phyloP scores from a whole-genome alignment of 1,140 invertebrate genomes.

The Drosophila micromelanica region DNA sequence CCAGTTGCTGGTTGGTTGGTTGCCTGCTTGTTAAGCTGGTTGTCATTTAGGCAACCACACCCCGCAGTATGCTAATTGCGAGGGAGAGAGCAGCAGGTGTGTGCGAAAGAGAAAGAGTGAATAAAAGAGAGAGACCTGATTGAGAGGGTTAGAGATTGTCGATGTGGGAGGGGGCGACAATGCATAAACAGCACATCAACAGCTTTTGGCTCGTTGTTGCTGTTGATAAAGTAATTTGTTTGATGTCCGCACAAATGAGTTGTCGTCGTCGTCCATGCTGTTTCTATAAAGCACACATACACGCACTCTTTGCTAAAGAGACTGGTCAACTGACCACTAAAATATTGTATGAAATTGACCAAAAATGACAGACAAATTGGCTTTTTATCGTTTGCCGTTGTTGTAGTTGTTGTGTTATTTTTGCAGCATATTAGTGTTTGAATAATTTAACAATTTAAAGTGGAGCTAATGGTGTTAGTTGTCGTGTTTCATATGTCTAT shows the following conservation, averaged over 20 bases:
- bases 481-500: constrained; percentile 80
- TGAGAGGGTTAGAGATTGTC: constrained; percentile 23
- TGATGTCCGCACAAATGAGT: constrained; percentile 74
- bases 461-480: constrained; percentile 82
- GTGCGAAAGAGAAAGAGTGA: constrained; percentile 1
- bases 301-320: constrained; percentile 23
- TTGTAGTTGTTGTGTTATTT: constrained; percentile 36
- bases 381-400: constrained; percentile 69
- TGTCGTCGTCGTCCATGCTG: constrained; percentile 46
- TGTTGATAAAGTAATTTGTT: constrained; percentile 81
- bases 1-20: constrained; percentile 65
- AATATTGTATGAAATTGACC: constrained; percentile 81
- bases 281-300: constrained; percentile 54
- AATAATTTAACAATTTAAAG: constrained; percentile 83
- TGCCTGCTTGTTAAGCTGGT: constrained; percentile 41
- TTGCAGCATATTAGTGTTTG: constrained; percentile 70
- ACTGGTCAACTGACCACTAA: constrained; percentile 73
- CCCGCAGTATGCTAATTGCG: constrained; percentile 76
- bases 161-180: constrained; percentile 10
- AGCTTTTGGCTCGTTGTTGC: constrained; percentile 54
- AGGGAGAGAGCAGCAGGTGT: constrained; percentile 56
- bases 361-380: constrained; percentile 83
- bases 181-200: constrained; percentile 52
- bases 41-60: constrained; percentile 68
- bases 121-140: not conserved